Conservation (phyloP, 2,797 vertebrate species). For the Florisuga fusca region DNA sequence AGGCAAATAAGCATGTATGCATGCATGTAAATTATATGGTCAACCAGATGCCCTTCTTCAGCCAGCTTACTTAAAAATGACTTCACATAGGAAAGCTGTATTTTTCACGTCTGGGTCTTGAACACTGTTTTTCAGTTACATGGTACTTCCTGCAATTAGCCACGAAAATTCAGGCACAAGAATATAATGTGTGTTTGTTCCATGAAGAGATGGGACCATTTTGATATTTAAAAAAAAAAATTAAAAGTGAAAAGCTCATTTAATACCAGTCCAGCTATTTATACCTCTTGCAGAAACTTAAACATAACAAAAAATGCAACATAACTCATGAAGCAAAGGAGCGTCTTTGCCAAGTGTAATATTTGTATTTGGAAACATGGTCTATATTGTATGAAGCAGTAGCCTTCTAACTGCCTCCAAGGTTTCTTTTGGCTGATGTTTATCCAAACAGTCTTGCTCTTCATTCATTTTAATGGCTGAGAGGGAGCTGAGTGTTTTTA, state of each 20-base stretch:
- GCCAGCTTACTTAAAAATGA: constrained; percentile 33
- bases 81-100: constrained; percentile 59
- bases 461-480: constrained; percentile 72
- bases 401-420: constrained; percentile 74
- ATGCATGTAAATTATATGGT: neutral
- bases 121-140: constrained; percentile 44
- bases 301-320: constrained; percentile 70
- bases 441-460: constrained; percentile 74
- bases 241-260: constrained; percentile 58
- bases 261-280: constrained; percentile 63
- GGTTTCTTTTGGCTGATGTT: constrained; percentile 78
- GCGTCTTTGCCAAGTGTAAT: constrained; percentile 78
- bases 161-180: constrained; percentile 40
- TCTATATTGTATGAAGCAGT: constrained; percentile 75
- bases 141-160: constrained; percentile 45
- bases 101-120: constrained; percentile 40
- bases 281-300: constrained; percentile 71
- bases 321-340: constrained; percentile 76
- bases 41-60: constrained; percentile 22
- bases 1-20: neutral
- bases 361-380: constrained; percentile 82
- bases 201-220: constrained; percentile 35
- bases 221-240: constrained; percentile 45
- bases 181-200: constrained; percentile 58
- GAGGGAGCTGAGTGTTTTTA: constrained; percentile 70